Evolutionary conservation across 2,797 vertebrate species (phyloP), one percentile per base, ranked within the genome.

Genomic region (Alosa sapidissima): DNA sequence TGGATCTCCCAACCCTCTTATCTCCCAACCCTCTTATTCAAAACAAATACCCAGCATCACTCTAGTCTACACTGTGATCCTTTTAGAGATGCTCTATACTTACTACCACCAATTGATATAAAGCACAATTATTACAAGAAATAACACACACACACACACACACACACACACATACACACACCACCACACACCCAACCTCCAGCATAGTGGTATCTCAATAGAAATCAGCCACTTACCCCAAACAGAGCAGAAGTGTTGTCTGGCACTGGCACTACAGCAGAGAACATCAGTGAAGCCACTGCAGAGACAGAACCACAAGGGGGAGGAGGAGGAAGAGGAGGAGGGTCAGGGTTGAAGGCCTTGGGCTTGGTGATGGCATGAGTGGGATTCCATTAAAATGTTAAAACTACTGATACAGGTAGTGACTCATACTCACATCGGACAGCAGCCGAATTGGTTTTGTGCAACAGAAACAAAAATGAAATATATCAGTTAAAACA

Each of bases 401-500:
- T 6, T 45, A 6, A 78, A 78, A 78, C 5, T 45, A 78, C 13
- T 75, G 4, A 19, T 78, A 28, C 7, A 47, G 19, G 19, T 19
- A 78, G 65, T 9, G 33, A 72, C 10, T 14, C 11, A 90, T 96
- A 98, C 97, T 99, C 96, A 87, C 94, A 92, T 90, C 93, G 94
- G 94, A 93, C 88, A 93, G 92, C 95, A 93, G 96, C 96, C 97
- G 92, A 92, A 93, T 95, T 93, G 94, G 91, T 91, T 93, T 94
- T 93, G 95, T 95, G 94, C 95, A 97, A 95, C 95, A 93, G 95
- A 96, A 95, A 94, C 93, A 97, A 96, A 97, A 85, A 96, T 90
- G 95, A 96, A 90, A 97, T 94, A 98, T 96, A 97, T 96, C 95
- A 98, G 97, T 98, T 96, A 97, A 92, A 97, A 94, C 94, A 95